These are phyloP conservation scores for Brachyhypopomus gauderio DNA, from an alignment of 2,113 vertebrate genomes.

Conservation along the genomic window DNA sequence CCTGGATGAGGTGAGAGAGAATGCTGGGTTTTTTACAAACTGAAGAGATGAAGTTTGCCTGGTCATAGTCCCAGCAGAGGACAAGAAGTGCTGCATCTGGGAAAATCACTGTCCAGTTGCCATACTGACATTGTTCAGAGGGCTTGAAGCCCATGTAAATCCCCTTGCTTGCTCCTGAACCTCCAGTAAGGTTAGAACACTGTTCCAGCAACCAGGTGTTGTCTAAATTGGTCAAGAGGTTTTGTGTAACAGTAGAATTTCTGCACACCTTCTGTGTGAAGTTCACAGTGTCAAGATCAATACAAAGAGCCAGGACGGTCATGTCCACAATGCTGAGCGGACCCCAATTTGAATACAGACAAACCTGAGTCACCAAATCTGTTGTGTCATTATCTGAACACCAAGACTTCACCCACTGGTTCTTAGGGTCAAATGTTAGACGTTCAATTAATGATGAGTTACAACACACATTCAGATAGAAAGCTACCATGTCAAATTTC, in stretches of 20 bases:
- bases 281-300: slow-evolving; percentile 69
- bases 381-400: slow-evolving; percentile 61
- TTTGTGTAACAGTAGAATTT: slow-evolving; percentile 67
- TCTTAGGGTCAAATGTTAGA: slow-evolving; percentile 63
- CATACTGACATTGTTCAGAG: slow-evolving; percentile 69
- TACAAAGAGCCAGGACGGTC: slow-evolving; percentile 74
- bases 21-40: slow-evolving; percentile 66
- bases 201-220: slow-evolving; percentile 74
- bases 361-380: slow-evolving; percentile 60
- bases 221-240: slow-evolving; percentile 73
- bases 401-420: slow-evolving; percentile 70
- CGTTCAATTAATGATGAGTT: slow-evolving; percentile 60
- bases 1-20: slow-evolving; percentile 62
- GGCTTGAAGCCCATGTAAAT: slow-evolving; percentile 59
- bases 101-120: slow-evolving; percentile 65
- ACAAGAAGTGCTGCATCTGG: slow-evolving; percentile 67
- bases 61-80: slow-evolving; percentile 78
- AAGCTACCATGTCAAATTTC: slow-evolving; percentile 66
- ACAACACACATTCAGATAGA: slow-evolving; percentile 74
- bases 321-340: slow-evolving; percentile 72
- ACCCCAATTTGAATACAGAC: slow-evolving; percentile 73
- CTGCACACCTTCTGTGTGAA: slow-evolving; percentile 73
- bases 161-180: slow-evolving; percentile 13
- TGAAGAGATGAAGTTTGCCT: slow-evolving; percentile 65
- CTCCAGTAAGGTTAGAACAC: slow-evolving; percentile 68